Conservation (phyloP, 2,113 vertebrate genomes). For the Crotalus horridus region DNA sequence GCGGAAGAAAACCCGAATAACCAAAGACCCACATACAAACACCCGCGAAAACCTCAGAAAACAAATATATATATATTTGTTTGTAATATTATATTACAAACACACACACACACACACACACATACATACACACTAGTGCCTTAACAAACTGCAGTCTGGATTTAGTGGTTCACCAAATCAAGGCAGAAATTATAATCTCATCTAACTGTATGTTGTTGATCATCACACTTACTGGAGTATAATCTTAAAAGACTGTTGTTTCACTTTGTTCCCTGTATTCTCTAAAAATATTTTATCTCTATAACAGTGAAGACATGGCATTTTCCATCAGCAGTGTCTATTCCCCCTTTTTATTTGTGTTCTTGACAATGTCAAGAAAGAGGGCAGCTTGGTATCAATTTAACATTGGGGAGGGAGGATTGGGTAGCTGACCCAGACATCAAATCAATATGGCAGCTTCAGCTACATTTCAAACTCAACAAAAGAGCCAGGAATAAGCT, state of each 20-base stretch:
- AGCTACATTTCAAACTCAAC: constrained; percentile 28
- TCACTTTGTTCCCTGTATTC: not conserved
- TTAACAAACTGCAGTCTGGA: not conserved
- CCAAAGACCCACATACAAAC: too few species aligned
- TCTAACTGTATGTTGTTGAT: not conserved
- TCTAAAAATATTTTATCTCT: not conserved
- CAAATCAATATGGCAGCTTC: constrained; percentile 26
- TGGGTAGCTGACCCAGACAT: not conserved
- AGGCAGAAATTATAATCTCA: not conserved
- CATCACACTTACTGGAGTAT: not conserved
- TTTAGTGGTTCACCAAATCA: not conserved
- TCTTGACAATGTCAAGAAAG: not conserved
- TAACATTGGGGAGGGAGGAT: not conserved
- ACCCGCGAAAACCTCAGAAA: too few species aligned
- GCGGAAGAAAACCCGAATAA: too few species aligned
- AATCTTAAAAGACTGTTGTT: not conserved
- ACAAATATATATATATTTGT: too few species aligned
- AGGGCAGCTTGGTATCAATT: constrained; percentile 5
- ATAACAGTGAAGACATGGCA: not conserved
- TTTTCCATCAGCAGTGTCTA: not conserved
- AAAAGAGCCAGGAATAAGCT: constrained; percentile 3
- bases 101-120: not conserved
- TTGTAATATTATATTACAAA: too few species aligned
- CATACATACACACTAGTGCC: not conserved
- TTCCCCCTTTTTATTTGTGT: not conserved